Conservation (phyloP, 2,888 invertebrate genomes). For the Muscina levida region DNA sequence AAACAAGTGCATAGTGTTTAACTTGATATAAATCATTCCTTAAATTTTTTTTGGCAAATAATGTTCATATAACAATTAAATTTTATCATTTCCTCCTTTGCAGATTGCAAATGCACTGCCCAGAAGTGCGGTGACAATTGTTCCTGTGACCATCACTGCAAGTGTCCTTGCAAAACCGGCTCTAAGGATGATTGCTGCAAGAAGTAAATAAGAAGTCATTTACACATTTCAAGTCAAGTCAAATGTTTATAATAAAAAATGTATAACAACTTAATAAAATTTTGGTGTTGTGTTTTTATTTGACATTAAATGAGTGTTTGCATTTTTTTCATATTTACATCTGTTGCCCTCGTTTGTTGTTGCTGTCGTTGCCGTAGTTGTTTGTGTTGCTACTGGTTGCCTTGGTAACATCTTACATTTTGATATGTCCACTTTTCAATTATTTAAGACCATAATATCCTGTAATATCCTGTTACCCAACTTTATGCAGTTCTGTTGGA, state of each 20-base stretch:
- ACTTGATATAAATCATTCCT: constrained; percentile 23
- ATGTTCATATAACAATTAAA: background rate
- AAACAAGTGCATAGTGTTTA: no score
- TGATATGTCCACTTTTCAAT: constrained; percentile 55
- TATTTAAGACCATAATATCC: constrained; percentile 65
- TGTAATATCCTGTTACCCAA: constrained; percentile 63
- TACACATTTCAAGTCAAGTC: constrained; percentile 25
- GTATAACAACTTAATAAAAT: constrained; percentile 19
- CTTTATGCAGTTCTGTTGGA: constrained; percentile 50
- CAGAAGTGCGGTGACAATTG: constrained; percentile 73
- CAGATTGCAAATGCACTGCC: constrained; percentile 74
- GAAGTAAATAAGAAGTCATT: constrained; percentile 39
- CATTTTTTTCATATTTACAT: constrained; percentile 7
- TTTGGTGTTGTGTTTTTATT: background rate
- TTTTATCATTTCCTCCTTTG: constrained; percentile 10
- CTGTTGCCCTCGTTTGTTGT: background rate
- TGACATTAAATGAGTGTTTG: background rate
- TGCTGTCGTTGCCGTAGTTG: background rate
- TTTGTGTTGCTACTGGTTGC: no score
- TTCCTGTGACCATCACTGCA: constrained; percentile 72
- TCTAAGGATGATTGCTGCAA: constrained; percentile 68
- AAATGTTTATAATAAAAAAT: constrained; percentile 30
- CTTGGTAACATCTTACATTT: constrained; percentile 1
- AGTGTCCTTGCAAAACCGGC: constrained; percentile 70
- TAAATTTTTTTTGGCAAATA: background rate